Conservation (phyloP, 2,888 invertebrate genomes). For the Sericinus montela region DNA sequence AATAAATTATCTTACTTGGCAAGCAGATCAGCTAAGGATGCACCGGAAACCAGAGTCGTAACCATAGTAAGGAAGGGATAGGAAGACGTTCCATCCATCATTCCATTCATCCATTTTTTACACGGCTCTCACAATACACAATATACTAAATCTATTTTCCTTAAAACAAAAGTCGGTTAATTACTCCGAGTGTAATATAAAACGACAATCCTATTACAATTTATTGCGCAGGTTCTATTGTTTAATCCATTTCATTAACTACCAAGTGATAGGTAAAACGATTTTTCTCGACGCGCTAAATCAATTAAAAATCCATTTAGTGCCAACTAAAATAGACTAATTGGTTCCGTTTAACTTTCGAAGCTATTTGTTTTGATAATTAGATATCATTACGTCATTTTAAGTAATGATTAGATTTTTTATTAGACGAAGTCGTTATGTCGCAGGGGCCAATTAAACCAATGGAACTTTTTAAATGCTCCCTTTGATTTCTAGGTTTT, state of each 20-base stretch:
- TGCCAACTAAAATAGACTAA: constrained; percentile 51
- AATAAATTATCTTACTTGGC: too few relatives aligned
- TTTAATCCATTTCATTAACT: constrained; percentile 18
- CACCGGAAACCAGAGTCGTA: too few relatives aligned
- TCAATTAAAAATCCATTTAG: constrained; percentile 56
- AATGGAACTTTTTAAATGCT: too few relatives aligned
- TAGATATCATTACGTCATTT: constrained; percentile 6
- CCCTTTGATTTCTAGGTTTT: too few relatives aligned
- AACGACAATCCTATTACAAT: not conserved
- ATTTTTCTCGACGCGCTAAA: constrained; percentile 40
- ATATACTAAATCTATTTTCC: not conserved
- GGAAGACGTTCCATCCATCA: too few relatives aligned
- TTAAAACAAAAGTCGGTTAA: not conserved
- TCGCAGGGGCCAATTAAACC: too few relatives aligned
- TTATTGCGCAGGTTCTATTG: constrained; percentile 3
- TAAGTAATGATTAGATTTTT: constrained; percentile 17
- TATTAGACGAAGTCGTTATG: not conserved
- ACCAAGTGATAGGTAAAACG: constrained; percentile 25
- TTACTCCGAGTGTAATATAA: constrained; percentile 1
- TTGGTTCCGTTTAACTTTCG: constrained; percentile 50
- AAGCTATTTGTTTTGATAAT: constrained; percentile 23
- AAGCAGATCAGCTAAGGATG: too few relatives aligned
- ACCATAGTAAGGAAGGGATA: too few relatives aligned
- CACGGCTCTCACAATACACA: too few relatives aligned
- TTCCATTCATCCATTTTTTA: too few relatives aligned